Base-by-base conservation (phyloP, 1,140 invertebrate genomes). In the Drosophila bipectinata region DNA sequence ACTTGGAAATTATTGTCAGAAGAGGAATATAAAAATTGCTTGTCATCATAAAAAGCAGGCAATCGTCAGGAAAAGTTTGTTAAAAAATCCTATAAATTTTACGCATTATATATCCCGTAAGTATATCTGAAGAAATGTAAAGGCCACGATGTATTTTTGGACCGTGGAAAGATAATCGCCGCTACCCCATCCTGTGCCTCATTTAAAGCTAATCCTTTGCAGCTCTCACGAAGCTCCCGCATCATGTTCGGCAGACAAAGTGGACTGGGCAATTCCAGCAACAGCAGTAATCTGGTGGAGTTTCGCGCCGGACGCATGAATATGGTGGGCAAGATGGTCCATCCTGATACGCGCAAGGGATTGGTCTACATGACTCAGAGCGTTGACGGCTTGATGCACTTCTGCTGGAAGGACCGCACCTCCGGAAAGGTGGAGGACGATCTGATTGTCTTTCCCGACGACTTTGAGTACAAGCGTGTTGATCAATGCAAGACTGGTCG, bases 391-490 rank as follows among this genome's bases (percentile, higher is more conserved):
- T 93, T 99, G 21, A 98, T 98, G 95, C 98, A 99, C 93, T 98
- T 99, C 88, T 99, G 97, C 92, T 99, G 98, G 98, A 99, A 99
- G 93, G 98, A 99, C 92, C 94, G 98, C 41, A 95, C 95, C 39
- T 95, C 95, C 9, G 94, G 93, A 51, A 93, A 94, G 67, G 79
- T 91, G 6, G 94, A 95, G 81, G 94, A 95, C 91, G 99, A 99
- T 94, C 93, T 99, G 24, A 98, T 99, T 41, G 99, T 99, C 77
- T 99, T 99, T 78, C 99, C 98, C 28, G 99, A 99, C 92, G 99
- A 99, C 92, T 98, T 98, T 91, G 98, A 99, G 92, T 99, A 99
- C 93, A 97, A 98, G 62, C 94, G 95, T 78, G 98, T 99, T 0
- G 94, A 96, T 55, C 97, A 99, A 90, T 99, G 98, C 90, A 98